Percentiles rank a stretch among this genome's conserved stretches.
These are phyloP conservation scores for Oreochromis grahami DNA, from an alignment of 2,797 vertebrate genomes.

Conservation along the genomic window DNA sequence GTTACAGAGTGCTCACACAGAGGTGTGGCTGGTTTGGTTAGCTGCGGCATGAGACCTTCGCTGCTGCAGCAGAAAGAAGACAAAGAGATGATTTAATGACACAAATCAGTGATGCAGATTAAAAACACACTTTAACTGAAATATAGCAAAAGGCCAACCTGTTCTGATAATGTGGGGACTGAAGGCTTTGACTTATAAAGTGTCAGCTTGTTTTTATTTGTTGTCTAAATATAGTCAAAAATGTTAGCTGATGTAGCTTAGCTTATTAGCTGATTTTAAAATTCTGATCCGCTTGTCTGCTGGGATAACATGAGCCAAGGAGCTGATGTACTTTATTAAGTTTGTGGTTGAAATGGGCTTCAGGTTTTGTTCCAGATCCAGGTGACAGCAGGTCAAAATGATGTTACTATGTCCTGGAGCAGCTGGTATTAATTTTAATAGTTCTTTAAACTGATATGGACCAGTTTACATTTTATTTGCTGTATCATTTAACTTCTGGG, in stretches of 20 bases:
- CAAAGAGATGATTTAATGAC: neutral
- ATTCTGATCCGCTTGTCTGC: neutral
- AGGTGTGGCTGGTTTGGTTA: neutral
- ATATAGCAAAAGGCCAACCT: neutral
- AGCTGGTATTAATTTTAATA: neutral
- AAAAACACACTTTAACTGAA: neutral
- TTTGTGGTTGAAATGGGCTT: neutral
- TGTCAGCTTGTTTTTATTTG: neutral
- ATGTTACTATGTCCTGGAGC: neutral
- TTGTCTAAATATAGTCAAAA: neutral
- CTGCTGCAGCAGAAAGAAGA: neutral
- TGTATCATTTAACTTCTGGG: neutral
- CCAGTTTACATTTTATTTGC: neutral
- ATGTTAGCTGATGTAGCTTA: neutral
- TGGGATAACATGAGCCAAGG: rapidly evolving
- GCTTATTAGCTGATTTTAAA: neutral
- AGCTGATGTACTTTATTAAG: neutral
- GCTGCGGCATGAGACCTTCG: neutral
- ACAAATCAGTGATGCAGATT: neutral
- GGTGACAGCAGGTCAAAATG: neutral
- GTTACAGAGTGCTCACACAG: neutral
- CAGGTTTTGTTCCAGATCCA: neutral
- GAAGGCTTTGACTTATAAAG: neutral
- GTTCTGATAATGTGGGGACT: neutral
- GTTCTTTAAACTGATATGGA: neutral